Evolutionary conservation across 2,888 invertebrate species (phyloP).

Genomic region (Gryllus longicercus): DNA sequence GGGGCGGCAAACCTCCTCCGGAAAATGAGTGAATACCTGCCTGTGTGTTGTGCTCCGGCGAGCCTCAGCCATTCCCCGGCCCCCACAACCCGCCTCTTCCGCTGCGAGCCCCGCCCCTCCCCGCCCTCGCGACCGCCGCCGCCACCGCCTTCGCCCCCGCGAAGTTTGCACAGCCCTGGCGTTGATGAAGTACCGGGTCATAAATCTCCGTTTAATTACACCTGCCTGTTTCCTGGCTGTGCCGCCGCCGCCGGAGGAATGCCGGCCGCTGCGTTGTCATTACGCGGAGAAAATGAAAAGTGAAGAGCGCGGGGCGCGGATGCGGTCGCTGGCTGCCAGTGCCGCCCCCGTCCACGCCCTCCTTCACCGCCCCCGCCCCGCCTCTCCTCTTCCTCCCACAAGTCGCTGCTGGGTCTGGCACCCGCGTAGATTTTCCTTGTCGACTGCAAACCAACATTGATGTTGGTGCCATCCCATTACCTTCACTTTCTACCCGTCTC

Average conservation of each 20-base stretch:
- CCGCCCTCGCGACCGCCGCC: neutral
- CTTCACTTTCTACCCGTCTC: too few relatives aligned
- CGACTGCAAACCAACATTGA: too few relatives aligned
- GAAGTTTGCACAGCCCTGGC: slow-evolving; percentile 17
- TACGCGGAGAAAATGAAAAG: slow-evolving; percentile 8
- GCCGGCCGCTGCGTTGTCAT: slow-evolving; percentile 17
- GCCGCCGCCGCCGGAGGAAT: neutral
- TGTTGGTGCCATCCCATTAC: too few relatives aligned
- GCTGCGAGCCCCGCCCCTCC: neutral
- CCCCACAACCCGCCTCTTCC: neutral
- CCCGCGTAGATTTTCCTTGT: too few relatives aligned
- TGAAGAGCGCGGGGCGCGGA: neutral
- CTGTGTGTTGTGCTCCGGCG: neutral
- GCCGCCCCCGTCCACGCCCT: neutral
- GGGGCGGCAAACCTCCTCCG: neutral
- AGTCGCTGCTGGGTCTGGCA: too few relatives aligned
- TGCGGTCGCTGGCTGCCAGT: neutral
- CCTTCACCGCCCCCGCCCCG: too few relatives aligned
- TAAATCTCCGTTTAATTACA: slow-evolving; percentile 17
- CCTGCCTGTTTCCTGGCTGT: neutral
- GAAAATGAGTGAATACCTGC: neutral
- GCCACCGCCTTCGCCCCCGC: too few relatives aligned
- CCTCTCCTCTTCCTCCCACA: too few relatives aligned
- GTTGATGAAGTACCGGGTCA: slow-evolving; percentile 17
- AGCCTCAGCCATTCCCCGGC: too few relatives aligned